Base-by-base conservation (phyloP, 2,888 invertebrate species). In the Acrocera orbiculus region DNA sequence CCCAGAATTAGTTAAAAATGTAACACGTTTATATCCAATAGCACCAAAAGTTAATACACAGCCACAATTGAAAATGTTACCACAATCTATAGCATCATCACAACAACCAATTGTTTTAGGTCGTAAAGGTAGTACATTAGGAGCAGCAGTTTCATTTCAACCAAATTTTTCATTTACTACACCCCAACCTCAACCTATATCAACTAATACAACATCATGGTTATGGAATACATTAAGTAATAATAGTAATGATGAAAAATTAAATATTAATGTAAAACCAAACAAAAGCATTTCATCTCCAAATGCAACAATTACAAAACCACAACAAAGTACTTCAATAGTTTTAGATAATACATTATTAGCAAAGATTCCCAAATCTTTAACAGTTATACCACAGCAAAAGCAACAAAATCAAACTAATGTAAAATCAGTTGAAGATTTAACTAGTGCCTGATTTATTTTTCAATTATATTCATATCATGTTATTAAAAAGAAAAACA, bases 341-440 rank as follows among this genome's bases (percentile, higher is more conserved):
- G 35, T 54, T 20, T 46, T 57, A 15, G 56, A 57, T 30, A 52
- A 49, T 27, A 44, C 66, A 52, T 60, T 71, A 34, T 62, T 82
- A 63, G 79, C 81, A 30, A 79, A 78, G 58, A 79, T 82, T 51
- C 83, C 83, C 17, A 80, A 76, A 54, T 78, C 79, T 3, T 54
- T 83, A 44, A 82, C 82, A 1, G 80, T 83, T 34, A 81, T 82
- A 48, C 78, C 80, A 9, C 80, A 81, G 38, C 55, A 56, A 30
- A 55, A 52, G 35, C 16, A 25, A 8, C 30, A 35, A 8, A 17
- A 11, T 11, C n/a, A 5, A 9, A 16, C 30, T 4, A 26, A 30
- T 17, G 22, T 19, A 5, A 20, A 7, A 4, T 30, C 35, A 14
- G 20, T 16, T 15, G 35, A 27, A 4, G 35, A 35, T n/a, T 19